Evolutionary conservation across 1,140 invertebrate genomes (phyloP).

Genomic region (Heliconius congener): DNA sequence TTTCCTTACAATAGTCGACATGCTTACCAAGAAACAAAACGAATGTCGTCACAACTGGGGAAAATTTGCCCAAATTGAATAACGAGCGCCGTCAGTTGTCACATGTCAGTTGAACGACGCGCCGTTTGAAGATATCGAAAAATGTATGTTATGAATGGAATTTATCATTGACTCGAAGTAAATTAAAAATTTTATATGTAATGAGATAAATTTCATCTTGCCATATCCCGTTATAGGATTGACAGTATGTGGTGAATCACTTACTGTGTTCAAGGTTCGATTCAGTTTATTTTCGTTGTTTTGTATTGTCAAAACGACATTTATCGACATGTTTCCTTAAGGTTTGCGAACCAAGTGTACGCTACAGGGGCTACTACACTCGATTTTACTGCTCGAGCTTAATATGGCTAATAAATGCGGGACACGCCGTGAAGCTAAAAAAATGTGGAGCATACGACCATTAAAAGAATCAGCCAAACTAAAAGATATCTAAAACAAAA

Average conservation of each 20-base stretch:
- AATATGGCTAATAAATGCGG: no score
- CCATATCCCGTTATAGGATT: not conserved
- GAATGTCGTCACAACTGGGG: conserved; percentile 3
- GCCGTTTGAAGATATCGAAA: conserved; percentile 1
- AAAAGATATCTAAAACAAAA: no score
- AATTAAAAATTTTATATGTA: not conserved
- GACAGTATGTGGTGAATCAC: not conserved
- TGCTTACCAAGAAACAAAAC: not conserved
- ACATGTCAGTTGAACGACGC: not conserved
- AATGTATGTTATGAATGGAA: conserved; percentile 28
- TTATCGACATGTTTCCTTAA: no score
- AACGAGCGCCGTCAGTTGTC: conserved; percentile 19
- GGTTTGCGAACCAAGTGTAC: no score
- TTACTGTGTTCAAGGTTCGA: not conserved
- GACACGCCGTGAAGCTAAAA: no score
- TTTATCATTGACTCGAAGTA: conserved; percentile 10
- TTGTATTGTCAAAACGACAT: no score
- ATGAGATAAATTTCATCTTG: not conserved
- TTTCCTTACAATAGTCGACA: not conserved
- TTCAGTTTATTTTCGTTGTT: not conserved
- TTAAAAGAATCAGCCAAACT: no score
- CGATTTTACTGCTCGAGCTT: no score
- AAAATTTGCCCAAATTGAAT: conserved; percentile 18
- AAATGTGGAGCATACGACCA: no score
- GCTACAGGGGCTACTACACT: no score